Evolutionary conservation across 2,797 vertebrate species (phyloP), one percentile per base, ranked within the genome.

Genomic region (Amazona ochrocephala): DNA sequence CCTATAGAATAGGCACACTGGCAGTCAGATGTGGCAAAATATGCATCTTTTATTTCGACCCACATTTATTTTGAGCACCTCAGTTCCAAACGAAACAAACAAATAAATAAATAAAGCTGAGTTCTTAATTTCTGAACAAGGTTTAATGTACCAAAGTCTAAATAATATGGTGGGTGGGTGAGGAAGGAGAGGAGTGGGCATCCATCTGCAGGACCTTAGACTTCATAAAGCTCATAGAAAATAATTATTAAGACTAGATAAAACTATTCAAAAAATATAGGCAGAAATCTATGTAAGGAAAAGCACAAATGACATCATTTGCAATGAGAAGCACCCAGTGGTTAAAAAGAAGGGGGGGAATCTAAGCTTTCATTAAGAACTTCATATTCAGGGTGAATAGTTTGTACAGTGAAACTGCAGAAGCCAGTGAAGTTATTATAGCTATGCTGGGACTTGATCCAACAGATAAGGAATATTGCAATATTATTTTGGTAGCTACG

Each of bases 381-480:
- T 61, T 83, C n/a, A 10, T 71, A 20, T 10, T 67, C 56, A 50
- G 26, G 2, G 32, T 79, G 18, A 90, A 61, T 37, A 79, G 45
- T 66, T 73, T 45, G 13, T 81, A 50, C 13, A 53, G 39, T 32
- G 54, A 77, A 74, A 84, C 8, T 2, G 6, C 41, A 93, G 65
- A 84, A 82, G 19, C 10, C 68, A 71, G 34, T 60, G 60, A 20
- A 90, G n/a, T 82, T 90, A 39, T 65, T 87, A 72, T 11, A 76
- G 54, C 48, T 74, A 64, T 67, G 18, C 53, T 84, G 68, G 56
- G 48, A 80, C 37, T 83, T 8, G 0, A 56, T 70, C 39, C 72
- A 92, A 50, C 21, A 92, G 80, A 72, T 87, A 80, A 93, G 34
- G 64, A 93, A 91, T 83, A 72, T 37, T 91, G 53, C 82, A 95